Evolutionary conservation across 2,113 vertebrate genomes (phyloP).

Genomic region (Nerophis ophidion): DNA sequence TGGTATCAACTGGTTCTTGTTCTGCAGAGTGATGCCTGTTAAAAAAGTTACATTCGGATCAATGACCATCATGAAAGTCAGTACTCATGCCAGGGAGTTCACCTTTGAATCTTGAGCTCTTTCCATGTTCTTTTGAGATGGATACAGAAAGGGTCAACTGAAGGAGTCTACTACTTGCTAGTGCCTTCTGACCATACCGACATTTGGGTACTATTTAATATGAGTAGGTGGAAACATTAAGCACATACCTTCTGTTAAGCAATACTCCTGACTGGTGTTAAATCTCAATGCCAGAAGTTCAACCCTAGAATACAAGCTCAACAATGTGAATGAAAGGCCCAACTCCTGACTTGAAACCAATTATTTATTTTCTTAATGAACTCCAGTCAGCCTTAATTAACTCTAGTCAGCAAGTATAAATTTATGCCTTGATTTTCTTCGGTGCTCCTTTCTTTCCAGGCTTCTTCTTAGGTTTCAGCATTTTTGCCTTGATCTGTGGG

Average conservation of each 20-base stretch:
- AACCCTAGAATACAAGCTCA: background rate
- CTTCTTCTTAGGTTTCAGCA: conserved; percentile 73
- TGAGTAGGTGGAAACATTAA: too few relatives aligned
- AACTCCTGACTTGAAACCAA: conserved; percentile 37
- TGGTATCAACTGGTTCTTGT: conserved; percentile 90
- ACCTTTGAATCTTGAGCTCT: background rate
- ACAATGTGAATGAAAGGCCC: conserved; percentile 20
- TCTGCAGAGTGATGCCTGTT: conserved; percentile 87
- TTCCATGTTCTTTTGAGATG: background rate
- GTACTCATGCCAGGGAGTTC: background rate
- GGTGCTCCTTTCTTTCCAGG: conserved; percentile 51
- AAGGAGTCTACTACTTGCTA: too few relatives aligned
- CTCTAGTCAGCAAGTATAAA: conserved; percentile 37
- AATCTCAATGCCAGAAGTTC: background rate
- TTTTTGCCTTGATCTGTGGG: conserved; percentile 71
- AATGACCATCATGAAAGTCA: too few relatives aligned
- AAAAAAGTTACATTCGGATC: background rate
- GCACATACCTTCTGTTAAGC: background rate
- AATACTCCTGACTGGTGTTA: background rate
- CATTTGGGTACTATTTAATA: too few relatives aligned
- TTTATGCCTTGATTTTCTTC: conserved; percentile 56
- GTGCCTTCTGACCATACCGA: too few relatives aligned
- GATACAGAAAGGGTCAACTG: background rate
- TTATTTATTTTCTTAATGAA: conserved; percentile 57
- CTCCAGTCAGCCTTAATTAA: conserved; percentile 55